Evolutionary conservation across 2,888 invertebrate genomes (phyloP).

Genomic region (Isoperla grammatica): DNA sequence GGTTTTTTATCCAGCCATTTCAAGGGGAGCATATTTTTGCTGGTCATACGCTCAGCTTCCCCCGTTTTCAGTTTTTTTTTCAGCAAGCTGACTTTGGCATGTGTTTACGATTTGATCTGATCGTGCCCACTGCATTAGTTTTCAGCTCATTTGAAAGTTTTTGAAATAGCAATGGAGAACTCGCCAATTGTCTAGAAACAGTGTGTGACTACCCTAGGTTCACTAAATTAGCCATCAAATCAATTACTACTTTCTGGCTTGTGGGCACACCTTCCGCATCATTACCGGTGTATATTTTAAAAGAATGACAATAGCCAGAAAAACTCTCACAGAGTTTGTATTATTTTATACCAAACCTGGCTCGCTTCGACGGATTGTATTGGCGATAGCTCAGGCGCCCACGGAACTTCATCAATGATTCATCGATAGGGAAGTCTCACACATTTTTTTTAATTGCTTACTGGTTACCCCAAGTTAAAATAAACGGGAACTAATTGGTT

Average conservation of each 20-base stretch:
- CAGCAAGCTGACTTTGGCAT: no score
- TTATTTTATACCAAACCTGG: conserved; percentile 22
- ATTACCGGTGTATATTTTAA: conserved; percentile 23
- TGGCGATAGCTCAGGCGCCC: conserved; percentile 18
- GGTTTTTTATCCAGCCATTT: conserved; percentile 31
- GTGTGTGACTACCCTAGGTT: background rate
- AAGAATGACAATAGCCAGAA: conserved; percentile 15
- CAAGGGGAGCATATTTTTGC: background rate
- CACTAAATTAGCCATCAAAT: background rate
- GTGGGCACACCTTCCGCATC: background rate
- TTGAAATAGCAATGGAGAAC: background rate
- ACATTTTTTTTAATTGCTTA: no score
- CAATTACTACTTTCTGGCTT: background rate
- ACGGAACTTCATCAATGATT: conserved; percentile 22
- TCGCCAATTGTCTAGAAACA: background rate
- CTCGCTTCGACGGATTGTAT: conserved; percentile 20
- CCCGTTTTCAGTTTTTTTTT: no score
- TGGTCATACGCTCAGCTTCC: no score
- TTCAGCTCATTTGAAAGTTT: background rate
- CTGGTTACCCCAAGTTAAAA: no score
- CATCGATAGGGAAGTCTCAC: background rate
- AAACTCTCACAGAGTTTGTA: conserved; percentile 22
- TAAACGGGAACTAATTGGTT: no score
- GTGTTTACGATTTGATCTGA: no score
- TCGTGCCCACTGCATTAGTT: background rate